A percentile compares a stretch with the other conserved stretches of the same genome.
Conservation (phyloP, 2,797 vertebrate genomes). For the Pangasius djambal region DNA sequence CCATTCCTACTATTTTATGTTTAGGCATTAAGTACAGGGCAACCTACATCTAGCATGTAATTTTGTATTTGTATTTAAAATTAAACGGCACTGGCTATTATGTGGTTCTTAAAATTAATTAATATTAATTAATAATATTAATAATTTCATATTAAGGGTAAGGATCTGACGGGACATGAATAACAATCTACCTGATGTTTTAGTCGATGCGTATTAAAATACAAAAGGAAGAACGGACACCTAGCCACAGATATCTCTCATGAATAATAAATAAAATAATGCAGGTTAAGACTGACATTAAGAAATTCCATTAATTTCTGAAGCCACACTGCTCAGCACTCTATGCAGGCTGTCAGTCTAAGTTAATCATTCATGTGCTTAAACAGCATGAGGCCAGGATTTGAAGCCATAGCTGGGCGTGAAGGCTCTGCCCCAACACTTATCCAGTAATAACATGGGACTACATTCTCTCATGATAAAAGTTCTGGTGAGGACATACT, state of each 20-base stretch:
- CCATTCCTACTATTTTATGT: neutral
- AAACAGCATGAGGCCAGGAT: constrained; percentile 40
- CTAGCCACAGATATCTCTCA: neutral
- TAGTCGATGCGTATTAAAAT: neutral
- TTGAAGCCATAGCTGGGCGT: constrained; percentile 34
- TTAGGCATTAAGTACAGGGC: constrained; percentile 1
- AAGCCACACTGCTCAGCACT: constrained; percentile 30
- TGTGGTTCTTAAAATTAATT: neutral
- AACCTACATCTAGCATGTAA: neutral
- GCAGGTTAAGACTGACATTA: constrained; percentile 11
- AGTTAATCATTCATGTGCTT: constrained; percentile 56
- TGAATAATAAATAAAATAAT: neutral
- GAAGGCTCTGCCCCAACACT: constrained; percentile 17
- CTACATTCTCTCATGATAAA: constrained; percentile 4
- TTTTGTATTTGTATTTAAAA: neutral
- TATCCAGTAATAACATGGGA: constrained; percentile 22
- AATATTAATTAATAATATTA: neutral
- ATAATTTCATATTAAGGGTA: neutral
- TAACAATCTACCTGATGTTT: neutral
- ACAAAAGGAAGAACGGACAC: neutral
- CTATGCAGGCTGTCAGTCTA: constrained; percentile 35
- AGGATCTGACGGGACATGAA: neutral
- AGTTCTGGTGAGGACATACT: constrained; percentile 33
- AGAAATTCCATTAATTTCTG: constrained; percentile 30
- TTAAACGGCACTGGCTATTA: neutral